Conservation (phyloP, 1,140 invertebrate species). For the Drosophila rufa region DNA sequence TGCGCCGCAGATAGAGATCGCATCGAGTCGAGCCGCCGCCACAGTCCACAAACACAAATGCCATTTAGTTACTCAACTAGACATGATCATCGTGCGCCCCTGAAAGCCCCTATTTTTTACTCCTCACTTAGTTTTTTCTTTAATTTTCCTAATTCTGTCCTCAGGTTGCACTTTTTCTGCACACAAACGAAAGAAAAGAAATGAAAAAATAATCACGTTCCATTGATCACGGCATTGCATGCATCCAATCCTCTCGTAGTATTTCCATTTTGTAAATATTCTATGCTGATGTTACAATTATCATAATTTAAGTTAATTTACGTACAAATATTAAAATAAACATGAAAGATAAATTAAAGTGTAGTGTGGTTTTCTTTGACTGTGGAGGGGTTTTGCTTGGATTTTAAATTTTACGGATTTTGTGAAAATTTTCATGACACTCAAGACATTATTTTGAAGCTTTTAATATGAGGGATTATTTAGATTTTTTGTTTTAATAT, state of each 20-base stretch:
- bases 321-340: slow-evolving; percentile 71
- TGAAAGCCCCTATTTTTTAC: slow-evolving; percentile 19
- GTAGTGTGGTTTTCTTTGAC: not conserved
- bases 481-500: not conserved
- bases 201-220: slow-evolving; percentile 26
- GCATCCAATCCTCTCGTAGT: slow-evolving; percentile 72
- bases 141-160: slow-evolving; percentile 19
- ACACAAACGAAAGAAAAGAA: slow-evolving; percentile 3
- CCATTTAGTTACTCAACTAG: slow-evolving; percentile 74
- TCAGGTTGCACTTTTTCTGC: slow-evolving; percentile 46
- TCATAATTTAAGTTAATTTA: slow-evolving; percentile 81
- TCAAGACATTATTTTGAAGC: not conserved
- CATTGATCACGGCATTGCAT: slow-evolving; percentile 54
- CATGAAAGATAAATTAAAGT: slow-evolving; percentile 26
- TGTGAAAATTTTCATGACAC: not conserved
- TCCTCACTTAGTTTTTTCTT: slow-evolving; percentile 30
- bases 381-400: not conserved
- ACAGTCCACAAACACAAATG: slow-evolving; percentile 53
- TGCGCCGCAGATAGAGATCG: slow-evolving; percentile 68
- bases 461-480: no score
- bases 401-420: not conserved
- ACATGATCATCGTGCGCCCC: slow-evolving; percentile 54
- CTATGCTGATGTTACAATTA: slow-evolving; percentile 74
- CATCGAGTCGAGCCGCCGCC: slow-evolving; percentile 29
- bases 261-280: slow-evolving; percentile 83